A percentile compares a stretch with the other conserved stretches of the same genome.
Evolutionary conservation across 2,113 vertebrate species (phyloP).

Genomic region (Tachysurus fulvidraco): DNA sequence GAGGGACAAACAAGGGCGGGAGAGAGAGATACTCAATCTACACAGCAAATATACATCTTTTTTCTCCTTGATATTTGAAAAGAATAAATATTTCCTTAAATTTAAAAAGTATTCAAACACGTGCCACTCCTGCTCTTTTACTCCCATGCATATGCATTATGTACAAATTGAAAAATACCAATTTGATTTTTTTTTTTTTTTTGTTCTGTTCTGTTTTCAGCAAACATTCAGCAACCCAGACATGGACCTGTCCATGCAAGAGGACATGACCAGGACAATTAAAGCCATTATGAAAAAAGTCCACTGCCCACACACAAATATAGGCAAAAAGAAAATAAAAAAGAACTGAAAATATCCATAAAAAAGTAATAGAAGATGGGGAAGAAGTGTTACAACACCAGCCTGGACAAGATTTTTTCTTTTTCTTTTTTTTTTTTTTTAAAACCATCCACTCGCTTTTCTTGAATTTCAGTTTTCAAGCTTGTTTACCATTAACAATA

Average conservation of each 20-base stretch:
- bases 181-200: constrained; percentile 78
- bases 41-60: constrained; percentile 87
- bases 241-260: constrained; percentile 71
- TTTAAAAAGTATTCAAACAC: constrained; percentile 99
- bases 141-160: constrained; percentile 99
- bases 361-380: constrained; percentile 6
- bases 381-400: constrained; percentile 88
- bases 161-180: constrained; percentile 99
- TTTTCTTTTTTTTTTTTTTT: neutral
- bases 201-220: constrained; percentile 68
- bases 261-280: constrained; percentile 85
- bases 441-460: constrained; percentile 47
- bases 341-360: neutral
- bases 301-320: constrained; percentile 74
- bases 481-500: constrained; percentile 92
- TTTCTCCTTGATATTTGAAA: constrained; percentile 84
- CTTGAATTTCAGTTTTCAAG: constrained; percentile 74
- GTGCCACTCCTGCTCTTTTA: constrained; percentile 93
- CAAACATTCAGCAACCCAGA: constrained; percentile 78
- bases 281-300: constrained; percentile 86
- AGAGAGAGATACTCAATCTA: constrained; percentile 71
- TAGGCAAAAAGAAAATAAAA: constrained; percentile 64
- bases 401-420: constrained; percentile 76
- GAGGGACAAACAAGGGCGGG: constrained; percentile 61
- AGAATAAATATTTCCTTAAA: constrained; percentile 98